These are phyloP conservation scores for Vidua macroura DNA, from an alignment of 2,113 vertebrate species.

Conservation along the genomic window DNA sequence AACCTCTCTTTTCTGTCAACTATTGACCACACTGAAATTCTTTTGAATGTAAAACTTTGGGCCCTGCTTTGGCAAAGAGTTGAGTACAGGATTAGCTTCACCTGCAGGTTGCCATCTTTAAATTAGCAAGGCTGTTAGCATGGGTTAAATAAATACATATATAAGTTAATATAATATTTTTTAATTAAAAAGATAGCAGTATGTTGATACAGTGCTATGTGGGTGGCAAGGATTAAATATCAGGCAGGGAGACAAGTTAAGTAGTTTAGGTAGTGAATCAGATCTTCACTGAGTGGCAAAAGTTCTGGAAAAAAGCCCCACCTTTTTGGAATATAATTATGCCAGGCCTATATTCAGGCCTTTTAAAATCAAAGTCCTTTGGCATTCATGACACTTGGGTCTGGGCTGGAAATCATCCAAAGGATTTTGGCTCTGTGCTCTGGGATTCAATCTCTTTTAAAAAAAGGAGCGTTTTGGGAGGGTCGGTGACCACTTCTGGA, in stretches of 20 bases:
- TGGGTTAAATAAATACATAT: not conserved
- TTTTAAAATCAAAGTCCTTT: not conserved
- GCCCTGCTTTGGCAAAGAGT: not conserved
- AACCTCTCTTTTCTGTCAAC: not conserved
- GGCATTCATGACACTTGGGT: not conserved
- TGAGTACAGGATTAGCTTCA: not conserved
- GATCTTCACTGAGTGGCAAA: not conserved
- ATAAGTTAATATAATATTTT: not conserved
- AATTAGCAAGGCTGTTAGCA: not conserved
- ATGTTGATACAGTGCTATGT: not conserved
- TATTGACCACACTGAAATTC: not conserved
- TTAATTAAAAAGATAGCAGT: slow-evolving; percentile 16
- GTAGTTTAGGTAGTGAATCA: not conserved
- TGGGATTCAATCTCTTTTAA: not conserved
- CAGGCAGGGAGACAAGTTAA: not conserved
- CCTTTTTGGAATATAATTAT: not conserved
- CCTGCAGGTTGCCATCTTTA: not conserved
- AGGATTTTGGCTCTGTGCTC: not conserved
- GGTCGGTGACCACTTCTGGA: not conserved
- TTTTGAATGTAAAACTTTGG: not conserved
- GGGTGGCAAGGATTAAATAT: slow-evolving; percentile 16
- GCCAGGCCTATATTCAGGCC: not conserved
- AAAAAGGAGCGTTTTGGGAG: not conserved
- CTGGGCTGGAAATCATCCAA: not conserved
- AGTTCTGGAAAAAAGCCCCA: fast-evolving